Conservation (phyloP, 2,797 vertebrate species). For the Microtus agrestis region DNA sequence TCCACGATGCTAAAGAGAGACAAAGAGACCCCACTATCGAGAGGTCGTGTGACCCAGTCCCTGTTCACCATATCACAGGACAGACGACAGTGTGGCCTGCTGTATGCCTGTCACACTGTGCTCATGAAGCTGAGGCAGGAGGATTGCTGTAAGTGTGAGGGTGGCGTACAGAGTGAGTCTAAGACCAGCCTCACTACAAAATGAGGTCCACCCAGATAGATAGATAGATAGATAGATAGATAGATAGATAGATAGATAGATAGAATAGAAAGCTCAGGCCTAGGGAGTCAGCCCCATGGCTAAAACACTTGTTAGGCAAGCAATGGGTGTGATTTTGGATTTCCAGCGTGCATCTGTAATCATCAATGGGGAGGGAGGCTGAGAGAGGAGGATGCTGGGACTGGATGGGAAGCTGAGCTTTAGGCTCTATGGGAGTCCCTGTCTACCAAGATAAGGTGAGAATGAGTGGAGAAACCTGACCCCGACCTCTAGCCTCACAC, state of each 20-base stretch:
- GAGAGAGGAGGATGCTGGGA: neutral
- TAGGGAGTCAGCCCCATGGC: neutral
- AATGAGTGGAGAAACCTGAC: neutral
- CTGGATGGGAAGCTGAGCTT: no score
- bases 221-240: no score
- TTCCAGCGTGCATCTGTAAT: no score
- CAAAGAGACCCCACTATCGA: neutral
- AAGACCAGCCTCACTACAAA: neutral
- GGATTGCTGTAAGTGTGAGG: neutral
- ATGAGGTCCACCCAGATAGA: no score
- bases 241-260: no score
- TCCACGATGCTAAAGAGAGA: slow-evolving; percentile 91
- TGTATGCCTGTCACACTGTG: neutral
- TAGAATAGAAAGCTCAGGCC: no score
- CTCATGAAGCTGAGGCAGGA: neutral
- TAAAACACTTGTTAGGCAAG: neutral
- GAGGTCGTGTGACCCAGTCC: neutral
- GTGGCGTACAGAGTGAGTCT: neutral
- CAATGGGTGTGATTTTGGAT: neutral
- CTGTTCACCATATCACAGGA: fast-evolving
- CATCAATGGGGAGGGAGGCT: neutral
- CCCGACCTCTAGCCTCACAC: neutral
- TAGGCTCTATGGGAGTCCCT: no score
- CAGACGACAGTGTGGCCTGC: neutral
- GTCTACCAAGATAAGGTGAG: no score